Conservation (phyloP, 1,140 invertebrate species). For the Harlomillsia oculata region DNA sequence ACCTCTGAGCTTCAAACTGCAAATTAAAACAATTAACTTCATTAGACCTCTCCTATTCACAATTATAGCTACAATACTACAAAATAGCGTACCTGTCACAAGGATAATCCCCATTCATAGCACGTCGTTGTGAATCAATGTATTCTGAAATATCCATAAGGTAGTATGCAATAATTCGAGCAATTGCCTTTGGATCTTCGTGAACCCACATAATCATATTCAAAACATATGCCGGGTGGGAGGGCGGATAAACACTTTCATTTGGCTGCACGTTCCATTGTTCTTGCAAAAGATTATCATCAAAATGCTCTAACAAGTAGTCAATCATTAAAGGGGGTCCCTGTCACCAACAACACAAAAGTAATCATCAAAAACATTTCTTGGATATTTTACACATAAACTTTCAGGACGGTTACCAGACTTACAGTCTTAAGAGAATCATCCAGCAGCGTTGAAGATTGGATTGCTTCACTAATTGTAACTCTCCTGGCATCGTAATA, state of each 20-base stretch:
- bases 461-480: conserved; percentile 10
- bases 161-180: conserved; percentile 23
- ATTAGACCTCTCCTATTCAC: neutral
- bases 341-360: conserved; percentile 2
- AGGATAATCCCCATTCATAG: neutral
- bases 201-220: conserved; percentile 32
- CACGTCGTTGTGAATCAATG: neutral
- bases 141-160: conserved; percentile 19
- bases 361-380: neutral
- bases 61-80: neutral
- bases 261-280: conserved; percentile 19
- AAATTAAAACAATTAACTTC: neutral
- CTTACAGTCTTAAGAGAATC: conserved; percentile 20
- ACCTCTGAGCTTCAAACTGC: conserved; percentile 15
- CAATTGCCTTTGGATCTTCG: conserved; percentile 12
- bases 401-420: neutral
- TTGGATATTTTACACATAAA: neutral
- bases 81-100: neutral
- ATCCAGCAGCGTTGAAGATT: conserved; percentile 18
- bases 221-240: conserved; percentile 25
- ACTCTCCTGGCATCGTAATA: conserved; percentile 13
- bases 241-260: conserved; percentile 29
- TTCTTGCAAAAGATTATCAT: conserved; percentile 14
- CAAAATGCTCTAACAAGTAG: conserved; percentile 23
- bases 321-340: conserved; percentile 30